A percentile compares a stretch with the other conserved stretches of the same genome.
phyloP scores from a whole-genome alignment of 2,888 invertebrate species.

The Yponomeuta malinellus region DNA sequence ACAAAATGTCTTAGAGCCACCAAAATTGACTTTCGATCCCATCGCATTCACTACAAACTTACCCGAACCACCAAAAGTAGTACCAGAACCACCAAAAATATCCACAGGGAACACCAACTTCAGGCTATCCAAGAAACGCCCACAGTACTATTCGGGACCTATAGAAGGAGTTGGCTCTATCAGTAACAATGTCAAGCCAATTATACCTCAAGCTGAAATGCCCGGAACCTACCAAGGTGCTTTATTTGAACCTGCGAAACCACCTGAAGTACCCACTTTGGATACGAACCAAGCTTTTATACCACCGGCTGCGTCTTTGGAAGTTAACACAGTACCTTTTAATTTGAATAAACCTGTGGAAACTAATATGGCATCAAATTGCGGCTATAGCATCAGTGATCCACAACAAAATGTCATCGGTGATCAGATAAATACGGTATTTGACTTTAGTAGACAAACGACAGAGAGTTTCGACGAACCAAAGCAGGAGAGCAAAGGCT shows the following conservation, averaged over 20 bases:
- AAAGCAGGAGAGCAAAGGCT: constrained; percentile 45
- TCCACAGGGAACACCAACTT: constrained; percentile 42
- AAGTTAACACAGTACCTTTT: constrained; percentile 22
- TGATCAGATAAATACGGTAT: constrained; percentile 36
- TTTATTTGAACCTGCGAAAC: constrained; percentile 12
- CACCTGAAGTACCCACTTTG: neutral
- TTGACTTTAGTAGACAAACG: constrained; percentile 54
- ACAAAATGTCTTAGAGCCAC: neutral
- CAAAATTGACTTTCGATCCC: neutral
- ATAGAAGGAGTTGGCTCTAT: constrained; percentile 61
- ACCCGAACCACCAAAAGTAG: constrained; percentile 5
- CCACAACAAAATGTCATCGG: neutral
- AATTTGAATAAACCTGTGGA: constrained; percentile 31
- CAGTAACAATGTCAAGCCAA: constrained; percentile 56
- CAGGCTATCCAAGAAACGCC: constrained; percentile 60
- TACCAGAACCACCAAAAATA: constrained; percentile 42
- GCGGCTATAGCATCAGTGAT: neutral
- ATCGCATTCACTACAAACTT: neutral
- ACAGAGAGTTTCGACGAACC: constrained; percentile 41
- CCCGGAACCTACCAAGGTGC: constrained; percentile 7
- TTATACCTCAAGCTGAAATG: constrained; percentile 37
- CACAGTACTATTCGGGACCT: constrained; percentile 68
- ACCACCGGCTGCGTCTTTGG: constrained; percentile 15
- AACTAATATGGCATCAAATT: constrained; percentile 11
- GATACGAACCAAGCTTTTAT: neutral